Base-by-base conservation (phyloP, 2,113 vertebrate species). In the Pelmatolapia mariae region DNA sequence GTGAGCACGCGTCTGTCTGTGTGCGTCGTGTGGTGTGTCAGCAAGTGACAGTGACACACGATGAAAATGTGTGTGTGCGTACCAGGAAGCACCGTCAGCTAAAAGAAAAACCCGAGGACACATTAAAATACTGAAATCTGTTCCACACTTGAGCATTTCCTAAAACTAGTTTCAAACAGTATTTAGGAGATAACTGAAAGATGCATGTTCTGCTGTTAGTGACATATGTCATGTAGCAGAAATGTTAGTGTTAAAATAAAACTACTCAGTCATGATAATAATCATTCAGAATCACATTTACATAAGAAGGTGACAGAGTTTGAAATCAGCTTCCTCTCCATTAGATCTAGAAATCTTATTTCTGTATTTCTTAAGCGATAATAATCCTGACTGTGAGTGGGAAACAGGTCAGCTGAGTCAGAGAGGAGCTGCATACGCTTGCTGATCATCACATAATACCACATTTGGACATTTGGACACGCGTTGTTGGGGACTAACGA, bases 291-390 rank as follows among this genome's bases (percentile, higher is more conserved):
- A 0, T n/a, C 10, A 36, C 31, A n/a, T 36, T 66, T 38, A 36
- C 61, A n/a, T 63, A 63, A n/a, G 19, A 66, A 66, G 31, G 19
- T 22, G 63, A 22, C 33, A 22, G 54, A 26, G 63, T 68, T 68
- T 40, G 63, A 68, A 68, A 68, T 22, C 61, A 68, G 19, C 63
- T 22, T 8, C 53, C 53, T 24, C 22, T 56, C 19, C 11, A 38
- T 2, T 38, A 18, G 0, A 19, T 18, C 26, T 29, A 16, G 7
- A 24, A 56, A 24, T 26, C 54, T 29, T 10, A 31, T 61, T 0
- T 61, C 56, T 57, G 7, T 56, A 4, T 56, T 56, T 56, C 2
- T 56, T 26, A 56, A 56, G 54, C 11, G 2, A 26, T 56, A 56
- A 56, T 56, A 5, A 56, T 56, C 54, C 54, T 13, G 22, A 56